These are phyloP conservation scores for Neolamprologus sp. DNA, from an alignment of 2,113 vertebrate species.

Conservation along the genomic window DNA sequence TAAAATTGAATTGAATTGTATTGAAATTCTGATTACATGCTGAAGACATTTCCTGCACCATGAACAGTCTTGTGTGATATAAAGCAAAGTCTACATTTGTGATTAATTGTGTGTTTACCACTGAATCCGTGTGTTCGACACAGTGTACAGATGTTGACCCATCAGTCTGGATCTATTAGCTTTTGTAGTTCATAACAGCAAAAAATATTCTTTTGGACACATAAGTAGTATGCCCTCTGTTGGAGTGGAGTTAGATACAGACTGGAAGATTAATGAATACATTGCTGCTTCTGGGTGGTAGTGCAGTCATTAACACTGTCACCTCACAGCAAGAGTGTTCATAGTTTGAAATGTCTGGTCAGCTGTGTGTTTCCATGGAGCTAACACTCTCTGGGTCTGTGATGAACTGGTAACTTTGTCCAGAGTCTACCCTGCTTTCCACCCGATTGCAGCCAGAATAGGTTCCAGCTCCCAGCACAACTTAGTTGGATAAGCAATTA, in stretches of 20 bases:
- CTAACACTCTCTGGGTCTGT: background rate
- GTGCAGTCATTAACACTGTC: background rate
- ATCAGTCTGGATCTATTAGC: background rate
- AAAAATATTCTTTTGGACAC: background rate
- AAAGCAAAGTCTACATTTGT: too few species aligned
- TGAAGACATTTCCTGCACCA: background rate
- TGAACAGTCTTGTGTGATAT: background rate
- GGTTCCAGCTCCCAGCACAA: background rate
- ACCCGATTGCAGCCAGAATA: fast-evolving
- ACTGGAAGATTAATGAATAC: background rate
- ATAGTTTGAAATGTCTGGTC: background rate
- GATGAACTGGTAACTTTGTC: background rate
- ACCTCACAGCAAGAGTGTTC: background rate
- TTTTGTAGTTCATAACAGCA: background rate
- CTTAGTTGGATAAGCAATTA: background rate
- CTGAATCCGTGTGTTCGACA: background rate
- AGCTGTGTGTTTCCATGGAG: background rate
- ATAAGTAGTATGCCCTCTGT: background rate
- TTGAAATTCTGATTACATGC: background rate
- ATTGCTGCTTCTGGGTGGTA: background rate
- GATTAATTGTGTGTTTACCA: background rate
- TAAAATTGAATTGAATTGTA: too few species aligned
- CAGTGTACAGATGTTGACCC: background rate
- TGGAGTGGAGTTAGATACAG: background rate
- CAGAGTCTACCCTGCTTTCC: background rate